These are phyloP conservation scores for Gallirallus australis DNA, from an alignment of 2,797 vertebrate species.

Conservation along the genomic window DNA sequence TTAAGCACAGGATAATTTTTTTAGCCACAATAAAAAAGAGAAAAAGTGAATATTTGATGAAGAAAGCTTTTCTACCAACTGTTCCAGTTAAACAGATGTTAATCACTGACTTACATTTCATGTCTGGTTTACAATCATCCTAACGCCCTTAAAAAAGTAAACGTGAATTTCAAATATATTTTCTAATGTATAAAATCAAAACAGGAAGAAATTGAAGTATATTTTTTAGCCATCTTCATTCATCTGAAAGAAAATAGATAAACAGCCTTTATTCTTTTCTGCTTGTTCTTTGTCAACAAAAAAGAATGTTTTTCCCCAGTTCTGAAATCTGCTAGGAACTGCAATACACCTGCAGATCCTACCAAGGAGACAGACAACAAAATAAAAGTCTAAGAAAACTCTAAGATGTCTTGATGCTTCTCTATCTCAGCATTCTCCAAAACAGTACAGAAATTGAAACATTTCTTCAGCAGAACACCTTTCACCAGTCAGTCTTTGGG, in stretches of 20 bases:
- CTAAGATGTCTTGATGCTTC: not conserved
- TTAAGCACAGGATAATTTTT: not conserved
- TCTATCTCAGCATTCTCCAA: not conserved
- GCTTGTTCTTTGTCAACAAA: not conserved
- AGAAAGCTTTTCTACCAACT: not conserved
- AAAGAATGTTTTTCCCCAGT: not conserved
- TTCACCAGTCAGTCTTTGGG: not conserved
- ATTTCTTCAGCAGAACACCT: not conserved
- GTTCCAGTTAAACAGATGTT: constrained; percentile 31
- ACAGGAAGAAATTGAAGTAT: not conserved
- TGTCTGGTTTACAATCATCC: constrained; percentile 11
- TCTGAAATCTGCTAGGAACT: not conserved
- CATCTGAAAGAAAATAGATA: not conserved
- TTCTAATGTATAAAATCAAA: constrained; percentile 26
- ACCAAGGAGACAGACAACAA: not conserved
- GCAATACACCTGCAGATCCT: not conserved
- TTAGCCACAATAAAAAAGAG: not conserved
- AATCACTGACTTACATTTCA: constrained; percentile 12
- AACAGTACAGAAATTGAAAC: not conserved
- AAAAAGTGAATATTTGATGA: not conserved
- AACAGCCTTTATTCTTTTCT: not conserved
- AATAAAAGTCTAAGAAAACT: not conserved
- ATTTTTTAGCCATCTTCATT: constrained; percentile 5
- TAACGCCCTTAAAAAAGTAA: not conserved
- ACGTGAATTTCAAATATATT: not conserved